Percentiles rank a stretch among this genome's conserved stretches.
Conservation (phyloP, 2,888 invertebrate genomes). For the Pyrrhosoma nymphula region DNA sequence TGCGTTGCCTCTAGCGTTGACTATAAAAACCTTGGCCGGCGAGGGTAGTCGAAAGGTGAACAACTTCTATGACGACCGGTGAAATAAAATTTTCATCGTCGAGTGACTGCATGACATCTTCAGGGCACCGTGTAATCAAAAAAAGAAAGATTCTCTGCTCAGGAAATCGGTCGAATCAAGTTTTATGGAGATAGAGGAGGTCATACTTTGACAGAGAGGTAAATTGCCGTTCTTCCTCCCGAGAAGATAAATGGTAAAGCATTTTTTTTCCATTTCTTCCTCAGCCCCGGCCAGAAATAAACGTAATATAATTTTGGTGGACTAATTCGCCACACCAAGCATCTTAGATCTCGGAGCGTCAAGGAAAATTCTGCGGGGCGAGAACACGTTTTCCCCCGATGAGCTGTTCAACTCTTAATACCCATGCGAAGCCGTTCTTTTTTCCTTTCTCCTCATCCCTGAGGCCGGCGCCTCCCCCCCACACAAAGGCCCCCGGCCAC, state of each 20-base stretch:
- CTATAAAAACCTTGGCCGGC: neutral
- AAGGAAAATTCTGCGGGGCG: neutral
- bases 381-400: neutral
- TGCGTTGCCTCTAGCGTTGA: neutral
- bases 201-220: neutral
- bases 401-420: neutral
- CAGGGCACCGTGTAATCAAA: neutral
- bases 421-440: neutral
- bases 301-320: constrained; percentile 14
- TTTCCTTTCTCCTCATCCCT: neutral
- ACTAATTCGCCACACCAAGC: neutral
- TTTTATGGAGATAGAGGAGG: neutral
- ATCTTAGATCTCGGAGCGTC: neutral
- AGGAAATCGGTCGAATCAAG: constrained; percentile 2
- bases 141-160: neutral
- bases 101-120: neutral
- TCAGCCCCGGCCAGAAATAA: neutral
- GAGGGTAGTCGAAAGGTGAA: constrained; percentile 16
- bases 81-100: constrained; percentile 14
- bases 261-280: neutral
- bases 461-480: neutral
- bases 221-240: neutral
- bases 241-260: neutral
- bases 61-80: constrained; percentile 8
- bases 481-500: neutral